Conservation (phyloP, 30 jellyfish, hydroid and myxozoan genomes). For the Mastigias papua region DNA sequence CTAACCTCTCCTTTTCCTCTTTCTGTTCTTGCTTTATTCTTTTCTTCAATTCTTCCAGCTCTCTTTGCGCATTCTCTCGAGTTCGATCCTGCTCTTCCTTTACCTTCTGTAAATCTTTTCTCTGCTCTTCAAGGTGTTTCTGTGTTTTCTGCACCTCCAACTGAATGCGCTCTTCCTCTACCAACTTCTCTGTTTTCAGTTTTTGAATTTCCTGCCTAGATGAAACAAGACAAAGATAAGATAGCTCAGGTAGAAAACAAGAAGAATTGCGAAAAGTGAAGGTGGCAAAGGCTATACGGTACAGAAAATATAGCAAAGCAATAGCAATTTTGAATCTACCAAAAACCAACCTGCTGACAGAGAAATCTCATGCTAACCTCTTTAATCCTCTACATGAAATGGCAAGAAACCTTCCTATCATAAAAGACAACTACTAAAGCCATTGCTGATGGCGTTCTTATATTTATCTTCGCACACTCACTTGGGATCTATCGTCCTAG, state of each 20-base stretch:
- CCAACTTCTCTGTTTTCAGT: slow-evolving; percentile 69
- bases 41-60: slow-evolving; percentile 78
- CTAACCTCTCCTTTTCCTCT: slow-evolving; percentile 76
- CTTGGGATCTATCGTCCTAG: no score
- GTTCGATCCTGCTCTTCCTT: slow-evolving; percentile 88
- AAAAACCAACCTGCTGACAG: no score
- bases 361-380: no score
- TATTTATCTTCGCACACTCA: not conserved
- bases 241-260: no score
- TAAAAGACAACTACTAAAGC: no score
- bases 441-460: no score
- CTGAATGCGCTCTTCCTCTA: slow-evolving; percentile 82
- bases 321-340: no score
- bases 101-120: slow-evolving; percentile 53
- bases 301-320: no score
- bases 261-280: no score
- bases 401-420: no score
- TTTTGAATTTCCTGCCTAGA: slow-evolving; percentile 79
- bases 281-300: no score
- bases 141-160: slow-evolving; percentile 74
- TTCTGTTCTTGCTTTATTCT: slow-evolving; percentile 86
- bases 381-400: no score
- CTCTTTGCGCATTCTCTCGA: slow-evolving; percentile 78
- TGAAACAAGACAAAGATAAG: not conserved
- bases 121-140: slow-evolving; percentile 82